These are phyloP conservation scores for Aelia acuminata DNA, from an alignment of 2,888 invertebrate genomes.

Conservation along the genomic window DNA sequence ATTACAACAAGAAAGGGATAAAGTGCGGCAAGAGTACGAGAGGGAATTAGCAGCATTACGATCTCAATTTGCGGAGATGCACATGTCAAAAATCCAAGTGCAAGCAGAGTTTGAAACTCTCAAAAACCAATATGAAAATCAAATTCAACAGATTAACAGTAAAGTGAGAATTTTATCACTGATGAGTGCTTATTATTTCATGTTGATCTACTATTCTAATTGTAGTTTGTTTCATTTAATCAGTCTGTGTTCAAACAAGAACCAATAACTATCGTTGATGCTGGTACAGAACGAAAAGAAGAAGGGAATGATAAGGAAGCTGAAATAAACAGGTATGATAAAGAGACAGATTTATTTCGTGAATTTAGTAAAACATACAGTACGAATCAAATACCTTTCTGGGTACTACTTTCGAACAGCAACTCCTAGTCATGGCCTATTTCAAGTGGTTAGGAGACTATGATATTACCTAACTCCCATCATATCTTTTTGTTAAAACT, in stretches of 20 bases:
- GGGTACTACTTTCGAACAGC: too few relatives aligned
- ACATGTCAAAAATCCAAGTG: conserved; percentile 73
- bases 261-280: conserved; percentile 62
- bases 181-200: neutral
- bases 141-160: conserved; percentile 62
- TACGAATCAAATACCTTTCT: too few relatives aligned
- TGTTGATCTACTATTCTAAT: neutral
- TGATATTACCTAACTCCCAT: too few relatives aligned
- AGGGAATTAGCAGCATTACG: conserved; percentile 72
- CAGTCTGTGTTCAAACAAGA: conserved; percentile 64
- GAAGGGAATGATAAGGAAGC: conserved; percentile 25
- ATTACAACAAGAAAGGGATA: conserved; percentile 67
- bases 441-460: too few relatives aligned
- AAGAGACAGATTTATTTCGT: neutral
- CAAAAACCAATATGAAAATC: conserved; percentile 72
- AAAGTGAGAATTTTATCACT: conserved; percentile 58
- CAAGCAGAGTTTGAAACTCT: conserved; percentile 75
- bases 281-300: conserved; percentile 53
- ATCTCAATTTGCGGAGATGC: conserved; percentile 74
- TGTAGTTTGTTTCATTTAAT: conserved; percentile 14
- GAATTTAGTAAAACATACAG: too few relatives aligned
- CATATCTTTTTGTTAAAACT: too few relatives aligned
- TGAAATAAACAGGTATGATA: conserved; percentile 1
- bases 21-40: conserved; percentile 73
- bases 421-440: too few relatives aligned